Evolutionary conservation across 2,888 invertebrate genomes (phyloP), one percentile per base, ranked within the genome.

Genomic region (Physocephala rufipes): DNA sequence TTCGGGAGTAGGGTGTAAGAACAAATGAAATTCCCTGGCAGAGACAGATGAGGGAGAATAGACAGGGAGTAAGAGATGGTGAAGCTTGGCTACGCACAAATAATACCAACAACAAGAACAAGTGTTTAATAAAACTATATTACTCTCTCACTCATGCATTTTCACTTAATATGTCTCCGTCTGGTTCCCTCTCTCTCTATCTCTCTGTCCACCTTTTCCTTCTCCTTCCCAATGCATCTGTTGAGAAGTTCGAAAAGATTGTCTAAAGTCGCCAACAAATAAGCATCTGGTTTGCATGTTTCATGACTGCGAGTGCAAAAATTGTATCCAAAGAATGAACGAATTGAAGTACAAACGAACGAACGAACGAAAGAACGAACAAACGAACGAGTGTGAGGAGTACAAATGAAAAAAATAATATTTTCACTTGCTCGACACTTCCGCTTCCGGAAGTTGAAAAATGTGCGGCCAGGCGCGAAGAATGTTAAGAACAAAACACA

Each of bases 271-370:
- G 63, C 58, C 68, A 76, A n/a, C n/a, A 74, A 73, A 71, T 73
- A 75, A 78, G 74, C 78, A 77, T 74, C 77, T 78, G 78, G 75
- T 77, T 76, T 77, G 76, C 77, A 76, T 77, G 77, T 77, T 76
- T 72, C 70, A 71, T 51, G 62, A 75, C 73, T 73, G 73, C 4
- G 36, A 59, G 49, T 61, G 64, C 43, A 66, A 66, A 71, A 66
- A 66, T 65, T 59, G 36, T 59, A 36, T 43, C 43, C n/a, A 28
- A 58, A 30, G n/a, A n/a, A n/a, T n/a, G n/a, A 19, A 51, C 13
- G 28, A 16, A 43, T 30, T 30, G 30, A 63, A 51, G 45, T 68
- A 30, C 45, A 45, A n/a, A 26, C 28, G 26, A 49, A 64, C 36
- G 63, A 47, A 58, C 45, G 62, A 19, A 51, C 13, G 28, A 16